phyloP scores from a whole-genome alignment of 2,797 vertebrate species.

The Melopsittacus undulatus region DNA sequence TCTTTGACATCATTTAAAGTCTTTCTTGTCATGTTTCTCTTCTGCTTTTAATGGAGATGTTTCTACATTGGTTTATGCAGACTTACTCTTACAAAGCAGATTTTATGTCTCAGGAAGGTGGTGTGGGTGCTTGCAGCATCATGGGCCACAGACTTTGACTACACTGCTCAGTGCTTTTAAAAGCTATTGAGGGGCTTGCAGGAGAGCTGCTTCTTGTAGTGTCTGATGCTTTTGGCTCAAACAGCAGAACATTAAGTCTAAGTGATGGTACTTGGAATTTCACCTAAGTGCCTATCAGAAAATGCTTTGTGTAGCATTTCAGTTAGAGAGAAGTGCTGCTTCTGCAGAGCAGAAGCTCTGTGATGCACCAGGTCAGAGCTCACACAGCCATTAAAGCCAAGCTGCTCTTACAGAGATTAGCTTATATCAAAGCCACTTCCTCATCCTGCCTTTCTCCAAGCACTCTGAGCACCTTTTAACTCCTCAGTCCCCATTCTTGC shows the following conservation, averaged over 20 bases:
- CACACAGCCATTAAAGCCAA: not conserved
- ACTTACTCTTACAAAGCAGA: fast-evolving
- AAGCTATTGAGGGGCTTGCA: not conserved
- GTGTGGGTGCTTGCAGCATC: not conserved
- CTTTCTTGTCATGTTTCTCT: not conserved
- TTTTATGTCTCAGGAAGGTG: fast-evolving
- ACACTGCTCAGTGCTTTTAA: fast-evolving
- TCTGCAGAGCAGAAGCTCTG: fast-evolving
- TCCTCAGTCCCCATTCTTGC: not conserved
- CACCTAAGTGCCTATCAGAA: fast-evolving
- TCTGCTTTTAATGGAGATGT: not conserved
- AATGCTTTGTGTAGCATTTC: fast-evolving
- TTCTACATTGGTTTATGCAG: fast-evolving
- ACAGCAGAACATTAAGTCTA: fast-evolving
- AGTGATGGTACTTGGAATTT: not conserved
- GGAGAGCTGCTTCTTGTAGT: not conserved
- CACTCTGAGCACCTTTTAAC: not conserved
- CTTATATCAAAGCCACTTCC: not conserved
- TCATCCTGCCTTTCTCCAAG: not conserved
- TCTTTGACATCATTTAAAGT: not conserved
- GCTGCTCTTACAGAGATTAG: too few species aligned
- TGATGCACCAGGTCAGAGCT: fast-evolving
- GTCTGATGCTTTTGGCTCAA: fast-evolving
- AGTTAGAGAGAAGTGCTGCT: not conserved
- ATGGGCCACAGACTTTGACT: fast-evolving